Base-by-base conservation (phyloP, 2,797 vertebrate genomes). In the Galagoides demidoff region DNA sequence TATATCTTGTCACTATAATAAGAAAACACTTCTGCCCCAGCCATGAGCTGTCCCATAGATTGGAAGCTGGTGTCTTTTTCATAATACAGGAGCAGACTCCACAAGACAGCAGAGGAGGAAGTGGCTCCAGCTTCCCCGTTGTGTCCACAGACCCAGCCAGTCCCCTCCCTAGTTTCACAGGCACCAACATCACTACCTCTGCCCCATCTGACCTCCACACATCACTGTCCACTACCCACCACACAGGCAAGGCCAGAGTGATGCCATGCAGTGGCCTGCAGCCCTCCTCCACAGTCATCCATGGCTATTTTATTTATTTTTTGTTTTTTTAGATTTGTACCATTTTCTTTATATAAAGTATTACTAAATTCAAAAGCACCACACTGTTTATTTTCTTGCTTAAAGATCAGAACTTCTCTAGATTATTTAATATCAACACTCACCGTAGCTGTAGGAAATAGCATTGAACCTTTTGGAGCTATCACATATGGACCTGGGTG, bases 391-490 rank as follows among this genome's bases (percentile, higher is more conserved):
- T 84, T 90, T 88, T 92, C 66, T 95, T 89, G 49, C 74, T 85
- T 95, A 39, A 95, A 94, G 77, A 92, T 5, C 63, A 25, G 16
- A 83, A 84, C 25, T 78, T 87, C 52, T 90, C 66, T 81, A 59
- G 49, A 37, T 93, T 90, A 55, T 78, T 39, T 70, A 84, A 82
- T 16, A 91, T 64, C 79, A 73, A 73, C 57, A 43, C 83, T 99
- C 98, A 99, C 99, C 99, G 99, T 83, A 99, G 97, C 0, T 99
- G 98, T 0, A 98, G 84, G 96, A 98, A 99, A 98, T 99, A 99
- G 97, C 99, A 99, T 66, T 90, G 97, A 96, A 99, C 97, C 71
- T 98, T 98, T 49, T 99, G 98, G 96, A 99, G 98, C 97, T 99
- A 99, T 86, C 98, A 98, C 99, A 99, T 99, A 59, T 98, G 98